Base-by-base conservation (phyloP, 2,797 vertebrate species). In the Benthosema pterotum region DNA sequence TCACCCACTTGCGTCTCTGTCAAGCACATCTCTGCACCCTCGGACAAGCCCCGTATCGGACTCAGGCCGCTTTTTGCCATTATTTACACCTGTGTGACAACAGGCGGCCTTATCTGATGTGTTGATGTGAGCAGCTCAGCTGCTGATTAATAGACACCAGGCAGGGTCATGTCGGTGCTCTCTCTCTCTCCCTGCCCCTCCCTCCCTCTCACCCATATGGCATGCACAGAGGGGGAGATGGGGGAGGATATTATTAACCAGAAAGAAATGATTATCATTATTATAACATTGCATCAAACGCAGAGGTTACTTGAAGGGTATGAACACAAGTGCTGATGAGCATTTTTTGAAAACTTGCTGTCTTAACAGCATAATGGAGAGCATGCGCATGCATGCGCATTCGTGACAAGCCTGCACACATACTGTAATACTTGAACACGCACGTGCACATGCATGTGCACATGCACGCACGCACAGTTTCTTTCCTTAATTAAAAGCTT, bases 401-500 rank as follows among this genome's bases (percentile, higher is more conserved):
- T 14, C 5, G 15, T 19, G n/a, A n/a, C 11, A 22, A 18, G 17
- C 60, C 18, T 19, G 17, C 51, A 43, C 45, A 57, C 2, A 42
- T n/a, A n/a, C n/a, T n/a, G n/a, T 80, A 62, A 78, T 54, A 63
- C 38, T 79, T 71, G 57, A 49, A 48, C 47, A 63, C 50, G 72
- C 71, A 38, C 50, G 43, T 38, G 46, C 46, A 54, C 18, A 28
- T 49, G 59, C 55, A 32, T 18, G 11, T 42, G 42, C 49, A n/a
- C 45, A 42, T 58, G 61, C 57, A 59, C 59, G 42, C 54, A 65
- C 28, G 12, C 18, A 50, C 71, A 70, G 38, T 67, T 38, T 52
- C 61, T 72, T 65, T 78, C 87, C 87, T 91, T 91, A 92, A 92
- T 92, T 91, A 91, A 86, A 88, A 80, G 73, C 80, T 67, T 88